These are phyloP conservation scores for Labeo rohita DNA, from an alignment of 2,113 vertebrate species.

Conservation along the genomic window DNA sequence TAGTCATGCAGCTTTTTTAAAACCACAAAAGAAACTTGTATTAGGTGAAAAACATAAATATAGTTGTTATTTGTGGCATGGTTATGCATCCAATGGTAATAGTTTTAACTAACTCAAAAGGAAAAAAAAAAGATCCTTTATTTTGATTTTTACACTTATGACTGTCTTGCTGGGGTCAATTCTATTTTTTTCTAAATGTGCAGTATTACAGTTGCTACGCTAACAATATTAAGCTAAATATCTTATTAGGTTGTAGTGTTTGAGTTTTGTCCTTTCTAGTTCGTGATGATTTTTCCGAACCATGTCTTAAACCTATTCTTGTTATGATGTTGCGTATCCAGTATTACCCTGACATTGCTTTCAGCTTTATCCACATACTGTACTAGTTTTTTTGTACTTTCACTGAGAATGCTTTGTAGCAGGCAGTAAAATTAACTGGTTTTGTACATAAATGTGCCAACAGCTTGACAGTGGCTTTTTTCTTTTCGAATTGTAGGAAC, in stretches of 20 bases:
- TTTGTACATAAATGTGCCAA: slow-evolving; percentile 99
- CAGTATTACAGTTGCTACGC: slow-evolving; percentile 87
- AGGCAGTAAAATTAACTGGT: slow-evolving; percentile 91
- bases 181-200: slow-evolving; percentile 83
- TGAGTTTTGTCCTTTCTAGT: slow-evolving; percentile 86
- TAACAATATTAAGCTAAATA: slow-evolving; percentile 84
- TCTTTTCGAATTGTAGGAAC: slow-evolving; percentile 92
- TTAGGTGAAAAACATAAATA: slow-evolving; percentile 83
- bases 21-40: slow-evolving; percentile 81
- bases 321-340: slow-evolving; percentile 82
- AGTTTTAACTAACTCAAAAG: slow-evolving; percentile 80
- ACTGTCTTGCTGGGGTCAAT: slow-evolving; percentile 83
- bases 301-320: slow-evolving; percentile 81
- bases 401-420: slow-evolving; percentile 96
- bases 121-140: slow-evolving; percentile 55
- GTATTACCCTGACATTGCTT: slow-evolving; percentile 73
- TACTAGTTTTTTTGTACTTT: slow-evolving; percentile 78
- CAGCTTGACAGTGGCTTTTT: slow-evolving; percentile 97
- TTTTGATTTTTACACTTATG: slow-evolving; percentile 77
- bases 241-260: slow-evolving; percentile 90
- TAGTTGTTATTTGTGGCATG: slow-evolving; percentile 98
- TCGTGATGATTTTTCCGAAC: slow-evolving; percentile 86
- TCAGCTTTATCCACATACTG: slow-evolving; percentile 84
- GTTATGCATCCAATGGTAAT: slow-evolving; percentile 95
- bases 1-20: slow-evolving; percentile 89